A percentile compares a stretch with the other conserved stretches of the same genome.
phyloP scores from a whole-genome alignment of 2,797 vertebrate genomes.

The Novumbra hubbsi region DNA sequence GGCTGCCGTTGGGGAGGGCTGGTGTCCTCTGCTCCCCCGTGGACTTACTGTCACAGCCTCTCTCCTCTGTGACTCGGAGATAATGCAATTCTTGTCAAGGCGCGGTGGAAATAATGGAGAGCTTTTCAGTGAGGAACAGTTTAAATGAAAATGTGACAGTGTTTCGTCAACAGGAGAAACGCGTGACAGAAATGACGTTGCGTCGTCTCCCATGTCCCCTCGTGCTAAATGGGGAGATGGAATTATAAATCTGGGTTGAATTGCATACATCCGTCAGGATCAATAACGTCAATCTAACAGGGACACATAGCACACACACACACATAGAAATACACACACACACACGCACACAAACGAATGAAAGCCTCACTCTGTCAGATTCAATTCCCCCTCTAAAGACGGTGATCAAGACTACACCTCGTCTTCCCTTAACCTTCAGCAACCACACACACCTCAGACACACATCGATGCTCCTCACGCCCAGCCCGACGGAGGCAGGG shows the following conservation, averaged over 20 bases:
- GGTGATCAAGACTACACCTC: slow-evolving; percentile 8
- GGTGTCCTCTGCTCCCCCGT: neutral
- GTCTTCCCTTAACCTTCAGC: neutral
- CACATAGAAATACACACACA: neutral
- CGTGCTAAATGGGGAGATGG: slow-evolving; percentile 63
- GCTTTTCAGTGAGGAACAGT: slow-evolving; percentile 24
- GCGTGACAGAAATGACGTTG: neutral
- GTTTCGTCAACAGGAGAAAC: slow-evolving; percentile 34
- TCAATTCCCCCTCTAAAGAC: slow-evolving; percentile 4
- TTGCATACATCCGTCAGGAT: slow-evolving; percentile 67
- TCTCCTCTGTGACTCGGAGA: neutral
- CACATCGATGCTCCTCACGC: too few relatives aligned
- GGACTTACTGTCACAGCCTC: slow-evolving; percentile 1
- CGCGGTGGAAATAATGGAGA: slow-evolving; percentile 20
- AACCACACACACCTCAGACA: neutral
- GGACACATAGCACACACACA: neutral
- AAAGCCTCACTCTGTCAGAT: neutral
- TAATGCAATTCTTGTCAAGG: slow-evolving; percentile 20
- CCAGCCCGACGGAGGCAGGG: neutral
- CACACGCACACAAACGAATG: neutral
- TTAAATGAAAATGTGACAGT: slow-evolving; percentile 34
- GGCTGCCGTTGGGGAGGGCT: neutral
- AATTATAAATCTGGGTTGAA: slow-evolving; percentile 62
- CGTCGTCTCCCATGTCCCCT: slow-evolving; percentile 44
- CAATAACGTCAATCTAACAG: slow-evolving; percentile 63